These are phyloP conservation scores for Eucera pruinosa DNA, from an alignment of 2,888 invertebrate genomes.

Conservation along the genomic window DNA sequence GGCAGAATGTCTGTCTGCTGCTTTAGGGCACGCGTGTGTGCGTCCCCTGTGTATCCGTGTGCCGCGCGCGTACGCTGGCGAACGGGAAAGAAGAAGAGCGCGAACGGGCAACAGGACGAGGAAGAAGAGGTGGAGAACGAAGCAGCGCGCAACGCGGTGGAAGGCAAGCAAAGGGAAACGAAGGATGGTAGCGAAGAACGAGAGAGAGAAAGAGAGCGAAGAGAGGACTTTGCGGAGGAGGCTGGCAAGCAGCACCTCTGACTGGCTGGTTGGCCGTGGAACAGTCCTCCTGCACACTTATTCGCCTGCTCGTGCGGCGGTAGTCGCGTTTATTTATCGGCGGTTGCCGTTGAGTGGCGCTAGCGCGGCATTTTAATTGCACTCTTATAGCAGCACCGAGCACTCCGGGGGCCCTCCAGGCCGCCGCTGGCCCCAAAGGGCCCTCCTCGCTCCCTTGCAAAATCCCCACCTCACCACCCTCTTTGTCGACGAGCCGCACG, in stretches of 20 bases:
- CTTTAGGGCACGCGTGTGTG: not conserved
- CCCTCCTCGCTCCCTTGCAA: conserved; percentile 27
- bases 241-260: conserved; percentile 66
- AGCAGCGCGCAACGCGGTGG: conserved; percentile 19
- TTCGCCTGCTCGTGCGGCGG: conserved; percentile 74
- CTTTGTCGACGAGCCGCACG: conserved; percentile 15
- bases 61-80: conserved; percentile 1
- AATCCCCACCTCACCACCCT: conserved; percentile 48
- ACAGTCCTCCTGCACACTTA: conserved; percentile 78
- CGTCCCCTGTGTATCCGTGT: not conserved
- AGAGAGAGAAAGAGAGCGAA: conserved; percentile 3
- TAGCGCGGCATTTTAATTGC: conserved; percentile 84
- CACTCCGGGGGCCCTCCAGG: conserved; percentile 60
- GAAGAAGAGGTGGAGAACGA: conserved; percentile 3
- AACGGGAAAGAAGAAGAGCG: conserved; percentile 33
- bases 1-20: conserved; percentile 72
- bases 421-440: conserved; percentile 56
- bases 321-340: conserved; percentile 83
- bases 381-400: conserved; percentile 80
- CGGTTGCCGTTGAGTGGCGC: conserved; percentile 84
- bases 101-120: conserved; percentile 6
- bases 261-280: conserved; percentile 68
- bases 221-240: conserved; percentile 61
- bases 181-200: conserved; percentile 11
- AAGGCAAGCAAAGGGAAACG: conserved; percentile 30